Evolutionary conservation across 2,888 invertebrate genomes (phyloP).

Genomic region (Thelaira solivaga): DNA sequence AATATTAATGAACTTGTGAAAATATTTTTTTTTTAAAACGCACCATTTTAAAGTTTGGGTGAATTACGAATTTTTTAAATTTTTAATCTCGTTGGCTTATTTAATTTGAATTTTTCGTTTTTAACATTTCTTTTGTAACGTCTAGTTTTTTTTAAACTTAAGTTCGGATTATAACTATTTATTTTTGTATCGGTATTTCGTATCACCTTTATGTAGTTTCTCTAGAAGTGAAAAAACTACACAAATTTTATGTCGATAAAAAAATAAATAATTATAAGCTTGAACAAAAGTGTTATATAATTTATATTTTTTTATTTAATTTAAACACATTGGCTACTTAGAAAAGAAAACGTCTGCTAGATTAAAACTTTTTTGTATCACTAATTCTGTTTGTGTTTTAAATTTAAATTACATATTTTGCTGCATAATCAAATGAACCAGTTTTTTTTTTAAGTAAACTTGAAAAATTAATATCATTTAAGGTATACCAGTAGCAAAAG

Average conservation of each 20-base stretch:
- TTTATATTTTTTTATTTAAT: background rate
- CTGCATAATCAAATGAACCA: background rate
- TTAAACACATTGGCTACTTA: background rate
- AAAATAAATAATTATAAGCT: too few relatives aligned
- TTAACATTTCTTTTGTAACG: background rate
- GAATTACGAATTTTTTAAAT: background rate
- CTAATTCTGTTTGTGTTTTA: slow-evolving; percentile 22
- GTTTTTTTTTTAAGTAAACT: slow-evolving; percentile 35
- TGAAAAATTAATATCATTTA: slow-evolving; percentile 12
- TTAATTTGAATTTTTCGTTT: background rate
- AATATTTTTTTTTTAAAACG: slow-evolving; percentile 3
- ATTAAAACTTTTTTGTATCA: slow-evolving; percentile 23
- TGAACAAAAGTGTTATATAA: too few relatives aligned
- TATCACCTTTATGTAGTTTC: too few relatives aligned
- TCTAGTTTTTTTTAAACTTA: too few relatives aligned
- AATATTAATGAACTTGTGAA: slow-evolving; percentile 32
- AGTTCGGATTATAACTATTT: too few relatives aligned
- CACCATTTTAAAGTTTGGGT: background rate
- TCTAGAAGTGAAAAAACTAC: too few relatives aligned
- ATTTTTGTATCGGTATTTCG: too few relatives aligned
- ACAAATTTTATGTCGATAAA: too few relatives aligned
- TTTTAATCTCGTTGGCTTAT: background rate
- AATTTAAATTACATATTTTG: background rate
- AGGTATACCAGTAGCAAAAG: background rate
- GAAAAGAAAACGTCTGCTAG: slow-evolving; percentile 27